Percentiles rank a stretch among this genome's conserved stretches.
phyloP scores from a whole-genome alignment of 2,888 invertebrate genomes.

The Eristalinus aeneus region DNA sequence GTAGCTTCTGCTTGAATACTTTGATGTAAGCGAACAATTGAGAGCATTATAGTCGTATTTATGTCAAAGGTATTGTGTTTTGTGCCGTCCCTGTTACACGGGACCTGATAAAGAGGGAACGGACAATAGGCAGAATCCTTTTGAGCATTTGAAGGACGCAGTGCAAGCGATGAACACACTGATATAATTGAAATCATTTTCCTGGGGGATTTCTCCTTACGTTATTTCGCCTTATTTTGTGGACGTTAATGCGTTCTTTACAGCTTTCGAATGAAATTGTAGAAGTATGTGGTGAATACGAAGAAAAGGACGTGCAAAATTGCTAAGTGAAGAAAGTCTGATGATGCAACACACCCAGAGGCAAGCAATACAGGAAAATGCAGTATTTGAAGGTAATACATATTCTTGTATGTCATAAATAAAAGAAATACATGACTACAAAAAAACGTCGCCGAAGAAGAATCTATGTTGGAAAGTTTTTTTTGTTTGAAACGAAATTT shows the following conservation, averaged over 20 bases:
- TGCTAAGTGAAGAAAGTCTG: background rate
- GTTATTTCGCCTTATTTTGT: background rate
- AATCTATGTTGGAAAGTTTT: too few relatives aligned
- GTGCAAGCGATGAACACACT: background rate
- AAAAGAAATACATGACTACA: too few relatives aligned
- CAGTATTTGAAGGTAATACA: background rate
- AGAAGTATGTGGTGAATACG: too few relatives aligned
- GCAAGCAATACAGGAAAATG: background rate
- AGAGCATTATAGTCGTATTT: background rate
- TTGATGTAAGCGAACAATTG: conserved; percentile 12
- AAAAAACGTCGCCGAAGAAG: too few relatives aligned
- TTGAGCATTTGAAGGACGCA: background rate
- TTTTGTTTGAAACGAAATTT: background rate
- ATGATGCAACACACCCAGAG: background rate
- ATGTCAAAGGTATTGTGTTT: conserved; percentile 4
- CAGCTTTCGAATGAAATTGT: background rate
- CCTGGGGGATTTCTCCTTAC: background rate
- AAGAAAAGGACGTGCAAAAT: background rate
- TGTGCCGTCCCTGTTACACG: background rate
- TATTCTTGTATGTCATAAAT: background rate
- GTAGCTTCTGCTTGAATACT: background rate
- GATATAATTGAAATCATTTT: background rate
- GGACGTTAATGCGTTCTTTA: background rate
- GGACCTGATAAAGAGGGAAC: background rate
- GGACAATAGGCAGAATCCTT: background rate